phyloP scores from a whole-genome alignment of 1,140 invertebrate genomes.

The Eciton burchellii region DNA sequence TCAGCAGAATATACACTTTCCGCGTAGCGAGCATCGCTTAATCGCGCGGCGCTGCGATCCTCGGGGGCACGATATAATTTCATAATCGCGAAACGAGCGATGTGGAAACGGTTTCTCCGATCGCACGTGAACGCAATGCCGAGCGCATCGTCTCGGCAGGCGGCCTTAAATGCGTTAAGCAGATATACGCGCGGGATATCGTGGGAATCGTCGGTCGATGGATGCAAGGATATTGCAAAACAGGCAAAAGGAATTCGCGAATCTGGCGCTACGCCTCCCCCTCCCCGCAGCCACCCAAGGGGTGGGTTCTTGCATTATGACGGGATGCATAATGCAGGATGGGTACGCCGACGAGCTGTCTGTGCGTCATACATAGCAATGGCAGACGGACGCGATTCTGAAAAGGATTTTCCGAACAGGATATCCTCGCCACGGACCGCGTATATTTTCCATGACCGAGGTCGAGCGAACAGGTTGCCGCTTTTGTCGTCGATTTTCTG shows the following conservation, averaged over 20 bases:
- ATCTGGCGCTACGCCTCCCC: conserved; percentile 58
- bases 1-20: conserved; percentile 43
- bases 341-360: conserved; percentile 64
- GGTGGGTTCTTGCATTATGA: conserved; percentile 74
- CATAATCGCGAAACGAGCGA: conserved; percentile 71
- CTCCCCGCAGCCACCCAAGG: conserved; percentile 29
- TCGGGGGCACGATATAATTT: conserved; percentile 72
- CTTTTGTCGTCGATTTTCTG: conserved; percentile 58
- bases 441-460: conserved; percentile 60
- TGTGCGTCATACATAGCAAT: conserved; percentile 75
- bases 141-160: conserved; percentile 28
- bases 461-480: conserved; percentile 63
- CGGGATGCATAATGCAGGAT: conserved; percentile 74
- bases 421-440: conserved; percentile 55
- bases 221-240: conserved; percentile 72
- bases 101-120: conserved; percentile 69
- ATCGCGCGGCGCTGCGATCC: conserved; percentile 65
- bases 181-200: conserved; percentile 50
- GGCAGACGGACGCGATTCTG: conserved; percentile 66
- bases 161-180: conserved; percentile 64
- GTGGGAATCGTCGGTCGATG: conserved; percentile 33
- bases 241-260: conserved; percentile 72
- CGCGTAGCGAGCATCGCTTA: conserved; percentile 1
- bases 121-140: conserved; percentile 69
- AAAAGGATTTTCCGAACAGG: conserved; percentile 67